Percentiles rank a stretch among this genome's conserved stretches.
These are phyloP conservation scores for Gobius niger DNA, from an alignment of 2,113 vertebrate genomes.

Conservation along the genomic window DNA sequence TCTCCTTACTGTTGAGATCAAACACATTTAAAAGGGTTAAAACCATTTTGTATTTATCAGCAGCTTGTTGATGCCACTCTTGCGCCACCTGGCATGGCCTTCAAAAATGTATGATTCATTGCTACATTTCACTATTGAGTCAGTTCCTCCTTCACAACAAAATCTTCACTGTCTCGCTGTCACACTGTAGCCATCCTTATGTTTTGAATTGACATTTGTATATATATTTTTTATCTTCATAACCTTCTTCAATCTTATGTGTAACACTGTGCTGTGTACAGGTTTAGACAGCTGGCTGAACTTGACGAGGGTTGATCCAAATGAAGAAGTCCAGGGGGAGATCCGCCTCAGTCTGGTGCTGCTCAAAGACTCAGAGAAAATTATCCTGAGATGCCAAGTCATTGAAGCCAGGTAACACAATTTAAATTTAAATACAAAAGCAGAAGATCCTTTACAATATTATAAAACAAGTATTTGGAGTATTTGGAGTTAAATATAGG, in stretches of 20 bases:
- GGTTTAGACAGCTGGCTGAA: slow-evolving; percentile 88
- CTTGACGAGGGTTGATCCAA: slow-evolving; percentile 81
- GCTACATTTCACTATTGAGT: slow-evolving; percentile 54
- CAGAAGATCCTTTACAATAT: slow-evolving; percentile 1
- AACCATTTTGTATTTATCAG: slow-evolving; percentile 26
- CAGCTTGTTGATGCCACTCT: slow-evolving; percentile 45
- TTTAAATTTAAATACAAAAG: not conserved
- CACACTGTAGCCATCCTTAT: slow-evolving; percentile 10
- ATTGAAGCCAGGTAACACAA: slow-evolving; percentile 82
- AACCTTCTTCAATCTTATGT: not conserved
- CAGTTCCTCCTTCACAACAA: slow-evolving; percentile 54
- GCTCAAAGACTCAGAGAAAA: slow-evolving; percentile 58
- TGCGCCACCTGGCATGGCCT: slow-evolving; percentile 39
- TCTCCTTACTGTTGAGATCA: not conserved
- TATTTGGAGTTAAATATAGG: not conserved
- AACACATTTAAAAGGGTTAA: not conserved
- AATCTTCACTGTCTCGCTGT: slow-evolving; percentile 26
- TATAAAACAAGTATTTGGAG: not conserved
- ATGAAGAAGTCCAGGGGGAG: slow-evolving; percentile 90
- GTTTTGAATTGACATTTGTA: slow-evolving; percentile 4
- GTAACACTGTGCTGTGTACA: slow-evolving; percentile 38
- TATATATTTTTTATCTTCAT: not conserved
- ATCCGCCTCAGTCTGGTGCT: slow-evolving; percentile 81
- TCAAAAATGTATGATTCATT: slow-evolving; percentile 60
- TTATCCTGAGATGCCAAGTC: slow-evolving; percentile 80